Evolutionary conservation across 2,797 vertebrate genomes (phyloP), one percentile per base, ranked within the genome.

Genomic region (Avahi laniger): DNA sequence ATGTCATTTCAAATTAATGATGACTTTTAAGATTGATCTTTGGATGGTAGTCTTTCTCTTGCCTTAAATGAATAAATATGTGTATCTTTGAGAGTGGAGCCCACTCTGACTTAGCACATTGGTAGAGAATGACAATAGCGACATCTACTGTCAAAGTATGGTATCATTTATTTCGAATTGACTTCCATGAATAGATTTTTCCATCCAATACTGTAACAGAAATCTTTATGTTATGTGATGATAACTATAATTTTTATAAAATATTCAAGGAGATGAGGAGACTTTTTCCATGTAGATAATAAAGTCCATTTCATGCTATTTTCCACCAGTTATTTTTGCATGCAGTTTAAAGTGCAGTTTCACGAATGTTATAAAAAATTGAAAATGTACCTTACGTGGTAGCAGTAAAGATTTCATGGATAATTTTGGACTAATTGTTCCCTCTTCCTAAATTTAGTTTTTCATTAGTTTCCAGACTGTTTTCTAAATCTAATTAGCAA

Each of bases 101-200:
- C 87, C 4, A 0, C 69, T 2, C 78, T 33, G 63, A 83, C 26
- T 63, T 41, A 72, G 79, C 88, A 52, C 26, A 15, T 83, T 35
- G 33, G 81, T 95, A 78, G 61, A 89, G 83, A 92, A 98, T 93
- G 98, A 90, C 98, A 98, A 98, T 93, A 92, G 91, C 95, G 98
- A 96, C 98, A 98, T 43, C 98, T 98, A 94, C 97, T 84, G 98
- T 73, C 85, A n/a, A 72, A 38, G 7, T 48, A 0, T 0, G 2
- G 76, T 61, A 87, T 81, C 8, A 65, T 33, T 30, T 69, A 28
- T 24, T 35, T 80, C 28, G 57, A 54, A 87, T 2, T 2, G 33
- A 70, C 70, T 75, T 43, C 28, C 28, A 59, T 10, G 14, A 70
- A 13, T 26, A 14, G 12, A 18, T 38, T 88, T 65, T 52, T 24